These are phyloP conservation scores for Vimba vimba DNA, from an alignment of 2,113 vertebrate genomes.

Conservation along the genomic window DNA sequence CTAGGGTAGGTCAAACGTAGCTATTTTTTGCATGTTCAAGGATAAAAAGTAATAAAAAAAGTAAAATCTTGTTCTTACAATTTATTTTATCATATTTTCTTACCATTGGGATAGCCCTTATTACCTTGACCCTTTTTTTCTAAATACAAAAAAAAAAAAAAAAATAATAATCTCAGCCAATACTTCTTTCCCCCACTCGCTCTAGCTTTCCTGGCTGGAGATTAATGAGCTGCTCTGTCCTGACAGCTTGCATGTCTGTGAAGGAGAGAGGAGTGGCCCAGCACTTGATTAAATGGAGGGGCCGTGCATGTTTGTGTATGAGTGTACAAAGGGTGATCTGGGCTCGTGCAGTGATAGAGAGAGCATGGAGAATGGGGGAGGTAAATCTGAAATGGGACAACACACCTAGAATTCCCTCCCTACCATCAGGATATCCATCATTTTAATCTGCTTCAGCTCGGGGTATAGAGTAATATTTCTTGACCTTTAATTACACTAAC, in stretches of 20 bases:
- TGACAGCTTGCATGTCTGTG: constrained; percentile 71
- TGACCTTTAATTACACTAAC: constrained; percentile 79
- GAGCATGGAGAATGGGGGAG: constrained; percentile 52
- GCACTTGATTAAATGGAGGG: constrained; percentile 53
- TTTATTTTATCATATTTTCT: neutral
- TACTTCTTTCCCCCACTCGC: constrained; percentile 56
- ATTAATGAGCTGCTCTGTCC: constrained; percentile 67
- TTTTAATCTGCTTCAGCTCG: constrained; percentile 73
- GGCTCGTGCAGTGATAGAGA: constrained; percentile 27
- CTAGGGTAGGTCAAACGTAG: no score
- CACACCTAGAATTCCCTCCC: constrained; percentile 57
- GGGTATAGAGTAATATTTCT: constrained; percentile 72
- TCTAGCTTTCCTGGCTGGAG: constrained; percentile 23
- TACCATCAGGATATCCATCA: constrained; percentile 73
- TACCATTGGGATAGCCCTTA: constrained; percentile 33
- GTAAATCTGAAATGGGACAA: constrained; percentile 72
- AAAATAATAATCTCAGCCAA: constrained; percentile 57
- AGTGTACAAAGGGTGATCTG: constrained; percentile 52
- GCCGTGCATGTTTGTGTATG: constrained; percentile 49
- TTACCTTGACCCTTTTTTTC: constrained; percentile 45
- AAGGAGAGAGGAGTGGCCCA: constrained; percentile 59
- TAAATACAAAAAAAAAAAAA: constrained; percentile 52
- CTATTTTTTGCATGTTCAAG: no score
- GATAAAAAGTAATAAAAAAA: no score
- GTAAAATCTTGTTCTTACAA: neutral